A percentile compares a stretch with the other conserved stretches of the same genome.
phyloP scores from a whole-genome alignment of 2,888 invertebrate species.

The Salticus scenicus region DNA sequence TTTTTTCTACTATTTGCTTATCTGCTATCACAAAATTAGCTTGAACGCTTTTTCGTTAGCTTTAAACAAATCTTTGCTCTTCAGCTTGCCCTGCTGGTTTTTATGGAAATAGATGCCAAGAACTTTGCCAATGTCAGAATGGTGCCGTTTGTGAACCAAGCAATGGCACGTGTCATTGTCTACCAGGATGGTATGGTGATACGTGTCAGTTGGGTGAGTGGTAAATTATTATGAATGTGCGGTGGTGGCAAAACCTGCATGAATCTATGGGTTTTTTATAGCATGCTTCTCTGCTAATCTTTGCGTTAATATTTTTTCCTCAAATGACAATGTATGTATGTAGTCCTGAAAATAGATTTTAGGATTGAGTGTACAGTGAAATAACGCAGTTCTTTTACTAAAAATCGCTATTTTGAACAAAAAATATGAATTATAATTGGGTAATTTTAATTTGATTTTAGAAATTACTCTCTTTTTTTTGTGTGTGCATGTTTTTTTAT shows the following conservation, averaged over 20 bases:
- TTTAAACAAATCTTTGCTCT: slow-evolving; percentile 28
- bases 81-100: slow-evolving; percentile 84
- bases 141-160: slow-evolving; percentile 89
- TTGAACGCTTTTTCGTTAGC: slow-evolving; percentile 5
- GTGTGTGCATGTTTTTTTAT: too few species aligned
- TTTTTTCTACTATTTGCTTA: too few species aligned
- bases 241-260: neutral
- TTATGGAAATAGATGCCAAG: slow-evolving; percentile 83
- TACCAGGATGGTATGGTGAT: slow-evolving; percentile 58
- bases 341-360: too few species aligned
- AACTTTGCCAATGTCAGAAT: slow-evolving; percentile 87
- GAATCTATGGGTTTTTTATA: neutral
- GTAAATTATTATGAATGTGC: neutral
- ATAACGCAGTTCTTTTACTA: too few species aligned
- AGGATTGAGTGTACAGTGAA: too few species aligned
- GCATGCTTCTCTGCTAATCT: neutral
- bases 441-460: too few species aligned
- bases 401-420: too few species aligned
- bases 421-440: too few species aligned
- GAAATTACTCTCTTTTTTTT: too few species aligned
- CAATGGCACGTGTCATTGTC: slow-evolving; percentile 88
- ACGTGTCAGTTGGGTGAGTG: slow-evolving; percentile 71
- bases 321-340: too few species aligned
- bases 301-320: neutral
- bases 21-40: neutral